Conservation (phyloP, 2,113 vertebrate genomes). For the Rattus norvegicus region DNA sequence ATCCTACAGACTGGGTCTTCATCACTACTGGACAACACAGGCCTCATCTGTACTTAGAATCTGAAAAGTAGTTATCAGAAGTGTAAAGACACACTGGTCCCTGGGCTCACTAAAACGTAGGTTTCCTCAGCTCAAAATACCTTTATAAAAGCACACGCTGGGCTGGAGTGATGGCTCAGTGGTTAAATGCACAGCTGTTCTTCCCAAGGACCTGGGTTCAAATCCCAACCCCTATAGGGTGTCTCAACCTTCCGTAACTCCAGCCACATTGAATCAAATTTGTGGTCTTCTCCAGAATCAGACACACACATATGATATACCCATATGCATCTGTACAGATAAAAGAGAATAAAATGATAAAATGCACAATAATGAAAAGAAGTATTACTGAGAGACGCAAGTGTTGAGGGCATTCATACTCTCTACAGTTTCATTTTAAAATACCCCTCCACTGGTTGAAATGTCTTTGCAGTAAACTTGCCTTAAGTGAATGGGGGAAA, state of each 20-base stretch:
- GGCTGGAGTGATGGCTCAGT: not conserved
- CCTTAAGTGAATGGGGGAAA: not conserved
- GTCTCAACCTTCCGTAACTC: not conserved
- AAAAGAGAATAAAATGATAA: not conserved
- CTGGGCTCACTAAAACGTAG: not conserved
- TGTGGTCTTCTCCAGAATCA: not conserved
- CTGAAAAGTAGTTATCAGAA: not conserved
- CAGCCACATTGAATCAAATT: not conserved
- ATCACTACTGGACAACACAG: not conserved
- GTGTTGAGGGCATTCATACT: not conserved
- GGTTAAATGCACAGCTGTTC: not conserved
- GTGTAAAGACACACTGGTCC: not conserved
- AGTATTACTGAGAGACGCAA: not conserved
- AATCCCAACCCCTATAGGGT: not conserved
- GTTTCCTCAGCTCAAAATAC: not conserved
- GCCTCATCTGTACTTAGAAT: not conserved
- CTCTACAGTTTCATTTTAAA: not conserved
- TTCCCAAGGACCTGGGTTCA: not conserved
- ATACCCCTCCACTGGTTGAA: not conserved
- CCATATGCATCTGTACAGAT: not conserved
- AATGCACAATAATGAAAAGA: not conserved
- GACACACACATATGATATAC: not conserved
- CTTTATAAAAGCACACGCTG: not conserved
- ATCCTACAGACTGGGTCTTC: not conserved
- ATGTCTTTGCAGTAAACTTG: not conserved